Evolutionary conservation across 2,797 vertebrate species (phyloP).

Genomic region (Chloroceryle inda): DNA sequence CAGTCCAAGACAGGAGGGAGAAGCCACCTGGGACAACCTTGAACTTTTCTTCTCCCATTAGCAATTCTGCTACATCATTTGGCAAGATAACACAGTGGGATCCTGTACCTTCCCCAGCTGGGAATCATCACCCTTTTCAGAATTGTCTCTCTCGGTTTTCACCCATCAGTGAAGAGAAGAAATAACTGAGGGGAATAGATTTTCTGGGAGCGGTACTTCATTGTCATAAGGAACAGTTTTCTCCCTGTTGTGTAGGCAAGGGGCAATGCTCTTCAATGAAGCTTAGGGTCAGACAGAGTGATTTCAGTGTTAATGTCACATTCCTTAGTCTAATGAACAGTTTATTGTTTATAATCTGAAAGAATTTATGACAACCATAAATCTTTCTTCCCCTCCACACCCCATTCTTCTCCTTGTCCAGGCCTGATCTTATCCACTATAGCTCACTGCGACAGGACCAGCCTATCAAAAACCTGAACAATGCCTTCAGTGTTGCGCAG

Average conservation of each 20-base stretch:
- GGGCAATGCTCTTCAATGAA: neutral
- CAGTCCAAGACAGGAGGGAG: neutral
- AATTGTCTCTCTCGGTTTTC: neutral
- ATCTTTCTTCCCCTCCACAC: neutral
- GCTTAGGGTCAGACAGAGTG: neutral
- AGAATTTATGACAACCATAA: neutral
- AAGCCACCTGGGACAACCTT: neutral
- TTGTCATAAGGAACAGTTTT: neutral
- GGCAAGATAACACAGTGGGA: neutral
- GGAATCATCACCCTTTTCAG: neutral
- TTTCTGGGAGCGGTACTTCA: neutral
- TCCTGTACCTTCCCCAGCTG: neutral
- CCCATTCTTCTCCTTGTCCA: conserved; percentile 54
- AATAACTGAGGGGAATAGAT: neutral
- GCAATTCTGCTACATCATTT: neutral
- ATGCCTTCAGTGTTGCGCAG: conserved; percentile 88
- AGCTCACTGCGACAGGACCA: conserved; percentile 75
- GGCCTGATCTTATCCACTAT: conserved; percentile 90
- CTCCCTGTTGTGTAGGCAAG: neutral
- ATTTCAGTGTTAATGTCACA: neutral
- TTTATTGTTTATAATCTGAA: neutral
- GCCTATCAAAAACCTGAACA: conserved; percentile 82
- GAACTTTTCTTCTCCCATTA: neutral
- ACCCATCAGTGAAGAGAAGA: neutral
- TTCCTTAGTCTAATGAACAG: neutral